Evolutionary conservation across 2,797 vertebrate genomes (phyloP).

Genomic region (Muscicapa comitata): DNA sequence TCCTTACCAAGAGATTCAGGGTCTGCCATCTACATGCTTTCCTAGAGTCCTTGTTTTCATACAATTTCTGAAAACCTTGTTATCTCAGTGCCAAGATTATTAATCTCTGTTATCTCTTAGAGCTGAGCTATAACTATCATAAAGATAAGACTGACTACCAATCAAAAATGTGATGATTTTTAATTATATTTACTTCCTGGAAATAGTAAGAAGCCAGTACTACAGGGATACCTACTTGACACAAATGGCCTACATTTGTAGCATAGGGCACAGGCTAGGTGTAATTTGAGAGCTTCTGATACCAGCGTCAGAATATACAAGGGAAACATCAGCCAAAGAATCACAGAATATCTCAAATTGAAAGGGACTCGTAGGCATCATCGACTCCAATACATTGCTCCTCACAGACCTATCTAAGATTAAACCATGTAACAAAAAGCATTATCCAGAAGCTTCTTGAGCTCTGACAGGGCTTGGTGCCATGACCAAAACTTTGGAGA

Average conservation of each 20-base stretch:
- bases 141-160: background rate
- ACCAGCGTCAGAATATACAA: background rate
- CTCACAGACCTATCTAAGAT: background rate
- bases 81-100: background rate
- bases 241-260: background rate
- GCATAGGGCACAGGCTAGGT: background rate
- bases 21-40: background rate
- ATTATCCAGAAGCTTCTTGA: background rate
- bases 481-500: background rate
- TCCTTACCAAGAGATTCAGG: background rate
- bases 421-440: background rate
- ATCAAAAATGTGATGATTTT: background rate
- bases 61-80: background rate
- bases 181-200: background rate
- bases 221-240: background rate
- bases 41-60: background rate
- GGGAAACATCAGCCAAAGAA: background rate
- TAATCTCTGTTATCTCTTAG: background rate
- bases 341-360: background rate
- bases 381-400: accelerated
- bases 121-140: background rate
- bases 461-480: background rate
- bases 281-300: background rate
- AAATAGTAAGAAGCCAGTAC: background rate
- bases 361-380: background rate